phyloP scores from a whole-genome alignment of 1,140 invertebrate species.

The Drosophila rhopaloa region DNA sequence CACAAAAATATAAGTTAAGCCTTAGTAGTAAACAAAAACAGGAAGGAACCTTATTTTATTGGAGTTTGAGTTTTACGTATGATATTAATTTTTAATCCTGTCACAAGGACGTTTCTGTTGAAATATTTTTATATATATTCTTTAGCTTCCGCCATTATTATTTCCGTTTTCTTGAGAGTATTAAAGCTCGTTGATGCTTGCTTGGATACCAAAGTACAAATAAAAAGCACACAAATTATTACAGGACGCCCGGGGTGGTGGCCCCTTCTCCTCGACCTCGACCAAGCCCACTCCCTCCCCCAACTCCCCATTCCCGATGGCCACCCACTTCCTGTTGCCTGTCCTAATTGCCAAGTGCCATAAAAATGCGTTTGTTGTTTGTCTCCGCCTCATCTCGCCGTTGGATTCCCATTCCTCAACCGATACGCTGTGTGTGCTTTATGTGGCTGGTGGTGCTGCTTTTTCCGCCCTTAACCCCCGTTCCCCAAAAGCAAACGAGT shows the following conservation, averaged over 20 bases:
- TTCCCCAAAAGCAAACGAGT: slow-evolving; percentile 38
- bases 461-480: not conserved
- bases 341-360: slow-evolving; percentile 76
- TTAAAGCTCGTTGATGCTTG: slow-evolving; percentile 25
- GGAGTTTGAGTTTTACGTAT: not conserved
- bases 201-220: slow-evolving; percentile 64
- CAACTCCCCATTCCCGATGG: not conserved
- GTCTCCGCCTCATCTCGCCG: slow-evolving; percentile 32
- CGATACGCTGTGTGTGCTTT: slow-evolving; percentile 54
- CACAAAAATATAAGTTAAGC: no score
- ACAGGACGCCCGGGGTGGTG: slow-evolving; percentile 40
- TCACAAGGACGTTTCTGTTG: not conserved
- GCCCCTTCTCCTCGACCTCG: not conserved
- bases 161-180: slow-evolving; percentile 28
- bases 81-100: not conserved
- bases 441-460: slow-evolving; percentile 38
- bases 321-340: slow-evolving; percentile 18
- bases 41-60: no score
- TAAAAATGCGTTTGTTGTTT: slow-evolving; percentile 69
- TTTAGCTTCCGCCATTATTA: slow-evolving; percentile 16
- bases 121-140: not conserved
- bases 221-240: slow-evolving; percentile 77
- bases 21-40: no score
- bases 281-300: slow-evolving; percentile 5
- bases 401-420: not conserved